A percentile compares a stretch with the other conserved stretches of the same genome.
phyloP scores from a whole-genome alignment of 2,888 invertebrate genomes.

The Drosophila emarginata region DNA sequence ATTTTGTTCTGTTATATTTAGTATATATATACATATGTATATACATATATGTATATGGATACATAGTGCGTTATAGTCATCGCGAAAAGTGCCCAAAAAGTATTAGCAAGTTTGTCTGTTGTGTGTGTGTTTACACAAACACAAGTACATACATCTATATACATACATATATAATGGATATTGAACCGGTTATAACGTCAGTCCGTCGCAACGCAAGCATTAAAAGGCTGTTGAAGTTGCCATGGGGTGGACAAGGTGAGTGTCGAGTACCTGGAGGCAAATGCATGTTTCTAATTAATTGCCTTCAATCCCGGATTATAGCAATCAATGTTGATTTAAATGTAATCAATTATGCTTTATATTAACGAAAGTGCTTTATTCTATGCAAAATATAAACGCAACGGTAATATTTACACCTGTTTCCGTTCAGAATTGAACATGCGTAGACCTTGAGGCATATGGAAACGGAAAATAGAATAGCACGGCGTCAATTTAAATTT shows the following conservation, averaged over 20 bases:
- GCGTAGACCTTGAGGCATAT: background rate
- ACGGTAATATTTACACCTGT: background rate
- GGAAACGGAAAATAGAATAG: conserved; percentile 7
- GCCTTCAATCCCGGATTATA: conserved; percentile 3
- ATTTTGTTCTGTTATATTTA: background rate
- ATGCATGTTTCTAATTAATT: conserved; percentile 8
- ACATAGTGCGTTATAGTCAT: background rate
- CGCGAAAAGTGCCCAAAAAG: conserved; percentile 5
- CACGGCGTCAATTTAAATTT: conserved; percentile 9
- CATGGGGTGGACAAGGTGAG: conserved; percentile 81
- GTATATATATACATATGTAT: background rate
- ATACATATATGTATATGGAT: too few species aligned
- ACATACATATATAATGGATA: conserved; percentile 51
- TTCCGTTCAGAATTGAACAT: background rate
- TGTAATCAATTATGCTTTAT: background rate
- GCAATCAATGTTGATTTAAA: background rate
- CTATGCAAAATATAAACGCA: background rate
- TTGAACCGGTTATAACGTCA: conserved; percentile 70
- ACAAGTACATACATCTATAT: conserved; percentile 2
- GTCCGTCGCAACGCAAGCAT: conserved; percentile 81
- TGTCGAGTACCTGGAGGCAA: conserved; percentile 21
- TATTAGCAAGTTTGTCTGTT: background rate
- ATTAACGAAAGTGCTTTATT: background rate
- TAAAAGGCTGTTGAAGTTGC: conserved; percentile 78
- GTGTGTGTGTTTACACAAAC: background rate